Percentiles rank a stretch among this genome's conserved stretches.
Conservation (phyloP, 53 echinoderm and acorn worm species). For the Stichopus horrens region DNA sequence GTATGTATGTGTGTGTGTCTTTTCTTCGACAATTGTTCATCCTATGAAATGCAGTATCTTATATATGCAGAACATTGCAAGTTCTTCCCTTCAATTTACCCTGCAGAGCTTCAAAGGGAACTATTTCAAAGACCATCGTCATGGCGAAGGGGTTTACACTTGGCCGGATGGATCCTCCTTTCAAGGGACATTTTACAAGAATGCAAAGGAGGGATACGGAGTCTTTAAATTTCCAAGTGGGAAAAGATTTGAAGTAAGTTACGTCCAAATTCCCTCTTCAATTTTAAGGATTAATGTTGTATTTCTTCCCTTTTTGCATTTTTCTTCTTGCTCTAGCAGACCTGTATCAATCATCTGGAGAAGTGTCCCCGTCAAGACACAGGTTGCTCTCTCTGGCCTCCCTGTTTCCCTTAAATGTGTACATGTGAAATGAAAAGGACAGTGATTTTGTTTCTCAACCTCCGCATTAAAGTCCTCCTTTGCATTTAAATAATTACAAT, state of each 20-base stretch:
- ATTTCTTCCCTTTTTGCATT: no score
- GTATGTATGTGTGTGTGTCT: no score
- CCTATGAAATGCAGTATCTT: background rate
- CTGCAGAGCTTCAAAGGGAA: slow-evolving; percentile 79
- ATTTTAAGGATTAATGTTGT: no score
- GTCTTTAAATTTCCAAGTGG: slow-evolving; percentile 80
- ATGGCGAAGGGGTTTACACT: slow-evolving; percentile 81
- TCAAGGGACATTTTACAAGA: slow-evolving; percentile 86
- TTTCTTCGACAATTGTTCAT: background rate
- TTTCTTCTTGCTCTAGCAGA: no score
- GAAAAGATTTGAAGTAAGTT: slow-evolving; percentile 80
- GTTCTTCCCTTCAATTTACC: background rate
- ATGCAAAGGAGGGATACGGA: slow-evolving; percentile 93
- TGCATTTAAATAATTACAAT: background rate
- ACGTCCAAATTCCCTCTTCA: background rate
- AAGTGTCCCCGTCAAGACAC: no score
- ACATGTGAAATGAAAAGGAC: no score
- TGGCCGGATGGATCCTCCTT: slow-evolving; percentile 90
- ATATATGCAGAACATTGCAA: background rate
- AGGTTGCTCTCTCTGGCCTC: no score
- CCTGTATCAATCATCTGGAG: no score
- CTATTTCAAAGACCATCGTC: slow-evolving; percentile 93
- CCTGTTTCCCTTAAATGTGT: no score
- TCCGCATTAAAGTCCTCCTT: background rate
- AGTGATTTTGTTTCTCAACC: no score